Base-by-base conservation (phyloP, 2,888 invertebrate species). In the Aphelenchoides bicaudatus region DNA sequence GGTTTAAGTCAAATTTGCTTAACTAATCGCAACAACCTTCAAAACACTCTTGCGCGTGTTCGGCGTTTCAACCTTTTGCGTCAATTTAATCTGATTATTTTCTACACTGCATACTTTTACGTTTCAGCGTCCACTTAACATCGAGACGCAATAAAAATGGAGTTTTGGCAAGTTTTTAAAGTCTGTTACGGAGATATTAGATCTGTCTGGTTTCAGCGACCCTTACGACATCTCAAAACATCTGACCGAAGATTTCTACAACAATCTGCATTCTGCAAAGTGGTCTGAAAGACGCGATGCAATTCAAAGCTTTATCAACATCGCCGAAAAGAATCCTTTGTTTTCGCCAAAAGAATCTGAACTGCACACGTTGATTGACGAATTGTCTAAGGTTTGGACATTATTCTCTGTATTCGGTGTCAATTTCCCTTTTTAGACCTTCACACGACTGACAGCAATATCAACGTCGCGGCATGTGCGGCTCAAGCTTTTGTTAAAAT, bases 391-490 rank as follows among this genome's bases (percentile, higher is more conserved):
- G 58, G 68, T 68, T 8, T 39, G 46, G 1, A 13, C 16, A 13
- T 16, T 16, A 13, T 43, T 8, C 25, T n/a, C 43, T 43, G 16
- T 43, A 43, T 43, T 8, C 25, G 6, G 16, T 6, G 21, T 43
- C 2, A 2, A 2, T 51, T 29, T 52, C 13, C 29, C n/a, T n/a
- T n/a, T n/a, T n/a, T n/a, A n/a, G n/a, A n/a, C n/a, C n/a, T n/a
- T n/a, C n/a, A n/a, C n/a, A n/a, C n/a, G n/a, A n/a, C n/a, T 83
- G 98, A 99, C 81, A 85, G 88, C 0, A 99, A 98, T 81, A 91
- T 99, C 8, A 86, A 94, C 79, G 85, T 94, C 8, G 91, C 94
- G 0, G 88, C 90, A 0, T 78, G 21, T 50, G 89, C 91, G 23
- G 89, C 86, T 0, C 89, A 91, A 77, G 88, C 90, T 73, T 80